Base-by-base conservation (phyloP, 30 jellyfish, hydroid and myxozoan genomes). In the Catostylus mosaicus region DNA sequence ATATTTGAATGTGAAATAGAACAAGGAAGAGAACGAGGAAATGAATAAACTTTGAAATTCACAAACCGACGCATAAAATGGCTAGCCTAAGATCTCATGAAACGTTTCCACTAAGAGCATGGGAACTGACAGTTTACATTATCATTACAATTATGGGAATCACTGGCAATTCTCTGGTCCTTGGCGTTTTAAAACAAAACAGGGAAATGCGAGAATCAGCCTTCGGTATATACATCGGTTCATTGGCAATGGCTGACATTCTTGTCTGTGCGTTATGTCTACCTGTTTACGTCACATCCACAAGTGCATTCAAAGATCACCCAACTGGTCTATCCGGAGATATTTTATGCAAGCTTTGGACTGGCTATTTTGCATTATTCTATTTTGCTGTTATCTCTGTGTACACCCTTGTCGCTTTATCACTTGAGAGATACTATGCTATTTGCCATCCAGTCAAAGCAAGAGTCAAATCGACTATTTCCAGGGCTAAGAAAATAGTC, bases 381-480 rank as follows among this genome's bases (percentile, higher is more conserved):
- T 81, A 77, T 24, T 87, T 87, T 54, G 96, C 96, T 2, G 83
- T 79, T 6, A 64, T 87, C n/a, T 87, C 96, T n/a, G 91, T 78
- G 32, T 87, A 87, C 57, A 87, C 89, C 9, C 83, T 87, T 19
- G 91, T 87, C 22, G 96, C 96, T 1, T 31, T 87, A 2, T 76
- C 96, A 20, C 2, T 62, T 29, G 96, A 87, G 43, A 77, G 96
- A 68, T 87, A 77, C 30, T 57, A 29, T 45, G 88, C 88, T 1
- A 87, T 87, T 2, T 87, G 96, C 61, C 89, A 87, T 43, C 91
- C 91, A 30, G 64, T 87, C 34, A 57, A 68, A 35, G 75, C 96
- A 19, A 67, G 57, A 43, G 51, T 78, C 59, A 37, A 38, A 11
- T 67, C 91, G 35, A 77, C 96, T 9, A 82, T 88, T 0, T n/a